phyloP scores from a whole-genome alignment of 2,797 vertebrate genomes.

The Yasuhikotakia modesta region DNA sequence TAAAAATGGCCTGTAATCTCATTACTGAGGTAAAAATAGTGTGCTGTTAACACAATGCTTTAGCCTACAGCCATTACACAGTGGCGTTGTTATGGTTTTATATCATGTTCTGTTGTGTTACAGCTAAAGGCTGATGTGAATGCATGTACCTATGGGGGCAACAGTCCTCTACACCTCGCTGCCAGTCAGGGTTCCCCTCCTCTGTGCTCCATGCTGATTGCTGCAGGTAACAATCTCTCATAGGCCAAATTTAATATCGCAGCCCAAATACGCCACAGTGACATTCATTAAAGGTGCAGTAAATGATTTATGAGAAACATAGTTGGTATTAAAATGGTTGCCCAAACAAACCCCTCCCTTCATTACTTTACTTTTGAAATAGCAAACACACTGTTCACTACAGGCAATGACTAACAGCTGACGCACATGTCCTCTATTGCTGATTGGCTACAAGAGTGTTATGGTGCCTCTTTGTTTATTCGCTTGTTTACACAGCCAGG shows the following conservation, averaged over 20 bases:
- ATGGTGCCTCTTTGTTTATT: too few species aligned
- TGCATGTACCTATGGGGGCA: constrained; percentile 85
- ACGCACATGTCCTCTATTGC: too few species aligned
- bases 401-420: too few species aligned
- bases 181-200: constrained; percentile 88
- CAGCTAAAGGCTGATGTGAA: constrained; percentile 91
- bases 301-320: too few species aligned
- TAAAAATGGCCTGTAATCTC: constrained; percentile 87
- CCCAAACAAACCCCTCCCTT: too few species aligned
- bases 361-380: too few species aligned
- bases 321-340: too few species aligned
- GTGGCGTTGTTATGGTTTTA: not conserved
- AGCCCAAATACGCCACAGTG: not conserved
- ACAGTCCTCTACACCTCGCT: constrained; percentile 91
- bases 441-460: too few species aligned
- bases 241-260: not conserved
- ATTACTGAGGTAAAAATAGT: constrained; percentile 83
- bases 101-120: constrained; percentile 7
- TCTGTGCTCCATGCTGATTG: constrained; percentile 91
- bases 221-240: constrained; percentile 78
- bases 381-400: too few species aligned
- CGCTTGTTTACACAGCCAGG: too few species aligned
- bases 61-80: not conserved
- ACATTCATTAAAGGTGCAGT: not conserved
- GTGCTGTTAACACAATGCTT: constrained; percentile 9